Conservation (phyloP, 2,888 invertebrate species). For the Gerris lacustris region DNA sequence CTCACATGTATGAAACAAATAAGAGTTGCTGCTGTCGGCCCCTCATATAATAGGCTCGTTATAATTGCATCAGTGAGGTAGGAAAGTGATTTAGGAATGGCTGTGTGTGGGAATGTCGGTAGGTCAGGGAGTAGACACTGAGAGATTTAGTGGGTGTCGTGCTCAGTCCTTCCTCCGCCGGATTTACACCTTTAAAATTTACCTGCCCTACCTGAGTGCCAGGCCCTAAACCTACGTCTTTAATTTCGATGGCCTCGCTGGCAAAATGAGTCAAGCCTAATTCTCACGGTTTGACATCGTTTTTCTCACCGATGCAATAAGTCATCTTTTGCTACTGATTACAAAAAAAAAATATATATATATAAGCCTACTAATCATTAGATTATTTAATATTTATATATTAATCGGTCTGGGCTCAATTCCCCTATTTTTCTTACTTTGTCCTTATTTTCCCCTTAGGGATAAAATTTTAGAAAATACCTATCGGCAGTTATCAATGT, state of each 20-base stretch:
- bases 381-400: too few relatives aligned
- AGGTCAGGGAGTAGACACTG: slow-evolving; percentile 3
- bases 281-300: not conserved
- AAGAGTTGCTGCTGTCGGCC: not conserved
- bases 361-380: too few relatives aligned
- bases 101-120: slow-evolving; percentile 5
- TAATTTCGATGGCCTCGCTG: not conserved
- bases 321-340: too few relatives aligned
- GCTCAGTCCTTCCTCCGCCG: not conserved
- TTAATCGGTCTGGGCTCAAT: too few relatives aligned
- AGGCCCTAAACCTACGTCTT: not conserved
- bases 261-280: not conserved
- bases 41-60: slow-evolving; percentile 1
- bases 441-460: too few relatives aligned
- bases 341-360: too few relatives aligned
- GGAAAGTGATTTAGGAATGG: not conserved
- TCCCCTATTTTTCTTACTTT: too few relatives aligned
- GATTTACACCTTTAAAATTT: slow-evolving; percentile 1
- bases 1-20: too few relatives aligned
- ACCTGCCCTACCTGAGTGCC: not conserved
- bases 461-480: too few relatives aligned
- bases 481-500: too few relatives aligned
- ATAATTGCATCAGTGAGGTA: not conserved
- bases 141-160: slow-evolving; percentile 5
- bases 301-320: too few relatives aligned